Evolutionary conservation across 2,797 vertebrate species (phyloP).

Genomic region (Chelmon rostratus): DNA sequence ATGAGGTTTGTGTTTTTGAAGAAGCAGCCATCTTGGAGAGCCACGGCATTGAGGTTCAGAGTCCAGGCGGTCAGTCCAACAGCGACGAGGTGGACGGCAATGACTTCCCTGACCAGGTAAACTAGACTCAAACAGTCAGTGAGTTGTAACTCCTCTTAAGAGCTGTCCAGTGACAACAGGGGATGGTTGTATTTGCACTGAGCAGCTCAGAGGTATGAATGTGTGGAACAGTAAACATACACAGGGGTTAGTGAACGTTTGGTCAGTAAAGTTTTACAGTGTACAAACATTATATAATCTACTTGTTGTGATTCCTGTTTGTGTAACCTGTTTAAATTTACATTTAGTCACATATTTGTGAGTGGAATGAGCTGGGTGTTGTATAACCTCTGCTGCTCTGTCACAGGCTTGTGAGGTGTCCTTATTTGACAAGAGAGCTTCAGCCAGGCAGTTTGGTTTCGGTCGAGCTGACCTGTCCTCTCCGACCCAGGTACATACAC

Average conservation of each 20-base stretch:
- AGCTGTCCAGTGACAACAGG: slow-evolving; percentile 5
- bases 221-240: neutral
- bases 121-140: no score
- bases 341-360: neutral
- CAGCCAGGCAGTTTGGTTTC: slow-evolving; percentile 78
- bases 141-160: neutral
- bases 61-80: slow-evolving; percentile 97
- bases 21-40: slow-evolving; percentile 99
- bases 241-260: neutral
- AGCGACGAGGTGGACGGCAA: slow-evolving; percentile 96
- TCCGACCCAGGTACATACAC: slow-evolving; percentile 80
- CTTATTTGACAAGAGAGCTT: slow-evolving; percentile 81
- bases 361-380: neutral
- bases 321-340: neutral
- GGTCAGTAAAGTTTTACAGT: neutral
- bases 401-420: slow-evolving; percentile 79
- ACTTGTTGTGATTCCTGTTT: neutral
- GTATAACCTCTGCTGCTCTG: slow-evolving; percentile 21
- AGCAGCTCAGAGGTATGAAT: neutral
- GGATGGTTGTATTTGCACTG: neutral
- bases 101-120: slow-evolving; percentile 96
- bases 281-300: neutral
- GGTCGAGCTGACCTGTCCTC: slow-evolving; percentile 83
- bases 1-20: slow-evolving; percentile 98
- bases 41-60: slow-evolving; percentile 98